Percentiles rank a stretch among this genome's conserved stretches.
Evolutionary conservation across 2,888 invertebrate genomes (phyloP).

Genomic region (Xestia rhomboidea): DNA sequence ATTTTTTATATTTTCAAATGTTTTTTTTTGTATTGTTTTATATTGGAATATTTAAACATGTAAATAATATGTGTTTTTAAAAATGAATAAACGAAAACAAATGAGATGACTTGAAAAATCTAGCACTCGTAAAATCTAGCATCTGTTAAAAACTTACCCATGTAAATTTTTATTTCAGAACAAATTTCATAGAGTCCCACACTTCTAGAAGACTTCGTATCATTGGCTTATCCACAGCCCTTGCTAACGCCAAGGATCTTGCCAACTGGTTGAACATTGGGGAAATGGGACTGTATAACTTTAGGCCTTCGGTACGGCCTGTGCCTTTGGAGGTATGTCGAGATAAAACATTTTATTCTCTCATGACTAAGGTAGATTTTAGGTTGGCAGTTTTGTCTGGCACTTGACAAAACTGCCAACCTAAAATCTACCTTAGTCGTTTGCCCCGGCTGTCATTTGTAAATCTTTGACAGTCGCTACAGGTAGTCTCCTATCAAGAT

Average conservation of each 20-base stretch:
- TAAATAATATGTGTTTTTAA: too few species aligned
- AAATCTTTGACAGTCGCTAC: too few species aligned
- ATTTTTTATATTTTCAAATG: too few species aligned
- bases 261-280: conserved; percentile 99
- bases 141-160: neutral
- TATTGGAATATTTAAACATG: too few species aligned
- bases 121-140: neutral
- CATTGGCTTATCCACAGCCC: conserved; percentile 98
- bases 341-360: neutral
- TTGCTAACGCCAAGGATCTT: conserved; percentile 99
- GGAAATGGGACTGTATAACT: conserved; percentile 98
- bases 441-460: too few species aligned
- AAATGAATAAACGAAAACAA: too few species aligned
- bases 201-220: conserved; percentile 96
- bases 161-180: conserved; percentile 87
- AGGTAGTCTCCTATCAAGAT: too few species aligned
- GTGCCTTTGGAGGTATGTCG: conserved; percentile 95
- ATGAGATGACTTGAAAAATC: too few species aligned
- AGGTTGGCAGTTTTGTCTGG: neutral
- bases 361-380: neutral
- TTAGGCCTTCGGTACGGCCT: conserved; percentile 98
- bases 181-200: conserved; percentile 98
- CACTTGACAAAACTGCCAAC: too few species aligned
- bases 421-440: too few species aligned
- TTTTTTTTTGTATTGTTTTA: too few species aligned